A percentile compares a stretch with the other conserved stretches of the same genome.
phyloP scores from a whole-genome alignment of 1,140 invertebrate genomes.

The Papilio xuthus region DNA sequence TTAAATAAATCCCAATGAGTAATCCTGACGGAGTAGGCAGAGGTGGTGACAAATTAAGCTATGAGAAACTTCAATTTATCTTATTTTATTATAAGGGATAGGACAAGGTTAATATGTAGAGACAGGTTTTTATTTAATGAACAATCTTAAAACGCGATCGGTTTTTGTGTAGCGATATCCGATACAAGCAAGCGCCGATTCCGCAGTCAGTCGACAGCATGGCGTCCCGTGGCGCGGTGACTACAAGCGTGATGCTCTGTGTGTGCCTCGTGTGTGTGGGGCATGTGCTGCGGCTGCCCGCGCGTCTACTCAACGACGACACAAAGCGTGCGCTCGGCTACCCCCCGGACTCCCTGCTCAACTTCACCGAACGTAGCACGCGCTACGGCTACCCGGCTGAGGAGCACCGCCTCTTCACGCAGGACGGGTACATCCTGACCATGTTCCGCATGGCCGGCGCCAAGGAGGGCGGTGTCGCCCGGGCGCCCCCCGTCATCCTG shows the following conservation, averaged over 20 bases:
- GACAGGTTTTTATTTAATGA: too few species aligned
- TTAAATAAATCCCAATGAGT: neutral
- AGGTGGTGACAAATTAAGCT: neutral
- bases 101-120: neutral
- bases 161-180: constrained; percentile 12
- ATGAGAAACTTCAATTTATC: neutral
- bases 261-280: neutral
- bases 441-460: constrained; percentile 65
- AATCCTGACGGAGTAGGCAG: constrained; percentile 1
- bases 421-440: constrained; percentile 76
- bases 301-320: neutral
- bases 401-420: constrained; percentile 57
- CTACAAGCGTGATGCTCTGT: neutral
- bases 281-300: neutral
- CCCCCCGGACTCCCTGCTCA: constrained; percentile 44
- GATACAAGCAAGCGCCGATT: constrained; percentile 12
- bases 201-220: constrained; percentile 53
- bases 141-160: neutral
- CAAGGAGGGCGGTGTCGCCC: constrained; percentile 29
- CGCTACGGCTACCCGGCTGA: constrained; percentile 54
- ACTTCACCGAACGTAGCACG: constrained; percentile 52
- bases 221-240: constrained; percentile 47
- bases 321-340: constrained; percentile 38
- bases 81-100: neutral
- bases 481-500: constrained; percentile 45